Evolutionary conservation across 2,113 vertebrate genomes (phyloP).

Genomic region (Urocolius indicus): DNA sequence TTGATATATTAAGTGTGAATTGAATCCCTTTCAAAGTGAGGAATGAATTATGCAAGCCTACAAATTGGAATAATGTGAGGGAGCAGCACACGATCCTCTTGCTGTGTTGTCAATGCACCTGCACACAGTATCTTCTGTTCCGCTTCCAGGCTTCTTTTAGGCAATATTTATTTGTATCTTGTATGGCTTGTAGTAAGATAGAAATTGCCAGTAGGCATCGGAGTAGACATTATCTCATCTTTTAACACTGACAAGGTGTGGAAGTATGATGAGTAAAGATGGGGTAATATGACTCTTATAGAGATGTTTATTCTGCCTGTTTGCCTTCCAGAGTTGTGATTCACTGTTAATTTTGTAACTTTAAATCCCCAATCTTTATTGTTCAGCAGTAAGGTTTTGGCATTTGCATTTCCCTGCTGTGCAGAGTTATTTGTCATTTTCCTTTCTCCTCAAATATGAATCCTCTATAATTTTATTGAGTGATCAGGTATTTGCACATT

Average conservation of each 20-base stretch:
- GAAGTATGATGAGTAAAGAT: background rate
- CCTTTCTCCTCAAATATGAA: background rate
- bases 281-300: background rate
- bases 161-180: background rate
- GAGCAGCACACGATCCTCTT: background rate
- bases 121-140: background rate
- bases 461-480: background rate
- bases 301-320: background rate
- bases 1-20: background rate
- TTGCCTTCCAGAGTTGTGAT: background rate
- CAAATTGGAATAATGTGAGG: background rate
- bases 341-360: background rate
- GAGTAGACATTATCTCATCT: background rate
- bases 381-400: background rate
- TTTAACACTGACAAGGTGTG: background rate
- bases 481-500: background rate
- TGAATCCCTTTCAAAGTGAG: background rate
- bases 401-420: background rate
- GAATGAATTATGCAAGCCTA: conserved; percentile 9
- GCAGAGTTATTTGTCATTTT: background rate
- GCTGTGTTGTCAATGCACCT: background rate
- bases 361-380: background rate
- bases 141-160: background rate
- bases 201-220: background rate
- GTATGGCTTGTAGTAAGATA: background rate